Conservation (phyloP, 2,113 vertebrate genomes). For the Vicugna pacos region DNA sequence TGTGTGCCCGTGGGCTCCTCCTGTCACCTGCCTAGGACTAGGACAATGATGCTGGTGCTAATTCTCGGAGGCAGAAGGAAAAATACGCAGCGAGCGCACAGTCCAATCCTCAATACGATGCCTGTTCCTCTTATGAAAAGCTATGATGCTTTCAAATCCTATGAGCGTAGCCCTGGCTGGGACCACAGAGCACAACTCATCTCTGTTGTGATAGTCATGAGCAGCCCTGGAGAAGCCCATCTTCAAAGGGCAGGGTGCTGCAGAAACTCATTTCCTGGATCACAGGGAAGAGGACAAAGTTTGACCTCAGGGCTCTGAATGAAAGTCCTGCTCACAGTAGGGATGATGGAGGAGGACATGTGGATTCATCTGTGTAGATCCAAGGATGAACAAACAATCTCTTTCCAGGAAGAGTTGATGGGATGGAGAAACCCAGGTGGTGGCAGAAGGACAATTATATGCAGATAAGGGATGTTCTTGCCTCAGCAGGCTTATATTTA, state of each 20-base stretch:
- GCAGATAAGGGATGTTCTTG: too few relatives aligned
- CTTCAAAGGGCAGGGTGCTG: not conserved
- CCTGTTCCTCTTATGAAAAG: not conserved
- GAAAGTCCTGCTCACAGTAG: not conserved
- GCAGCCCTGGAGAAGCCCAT: not conserved
- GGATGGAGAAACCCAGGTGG: not conserved
- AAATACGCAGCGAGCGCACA: rapidly evolving
- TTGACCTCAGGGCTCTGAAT: not conserved
- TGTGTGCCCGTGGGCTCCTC: too few relatives aligned
- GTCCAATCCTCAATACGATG: not conserved
- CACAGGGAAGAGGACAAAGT: not conserved
- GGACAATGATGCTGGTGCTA: rapidly evolving
- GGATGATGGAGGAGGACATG: too few relatives aligned
- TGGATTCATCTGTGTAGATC: not conserved
- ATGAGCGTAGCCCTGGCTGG: too few relatives aligned
- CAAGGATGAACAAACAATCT: not conserved
- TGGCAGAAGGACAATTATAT: not conserved
- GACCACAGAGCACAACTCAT: too few relatives aligned
- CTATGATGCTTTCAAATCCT: not conserved
- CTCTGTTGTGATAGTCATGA: not conserved
- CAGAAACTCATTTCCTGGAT: too few relatives aligned
- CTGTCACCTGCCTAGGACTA: too few relatives aligned
- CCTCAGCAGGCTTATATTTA: too few relatives aligned
- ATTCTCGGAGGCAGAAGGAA: too few relatives aligned
- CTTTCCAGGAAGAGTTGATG: not conserved